Evolutionary conservation across 2,113 vertebrate species (phyloP), one percentile per base, ranked within the genome.

Genomic region (Leptocoma aspasia): DNA sequence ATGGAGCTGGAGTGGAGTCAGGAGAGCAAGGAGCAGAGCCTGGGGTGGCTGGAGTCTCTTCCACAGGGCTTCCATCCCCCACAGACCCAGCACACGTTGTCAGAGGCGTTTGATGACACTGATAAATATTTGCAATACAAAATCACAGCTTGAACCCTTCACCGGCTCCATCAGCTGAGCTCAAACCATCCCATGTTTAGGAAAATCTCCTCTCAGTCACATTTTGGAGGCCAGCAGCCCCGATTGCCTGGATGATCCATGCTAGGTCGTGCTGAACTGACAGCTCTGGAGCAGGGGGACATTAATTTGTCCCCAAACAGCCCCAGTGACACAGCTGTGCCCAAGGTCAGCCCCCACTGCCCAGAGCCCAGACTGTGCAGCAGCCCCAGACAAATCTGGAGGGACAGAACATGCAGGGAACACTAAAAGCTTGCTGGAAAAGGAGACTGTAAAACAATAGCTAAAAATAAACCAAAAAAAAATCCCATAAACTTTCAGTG

Each of bases 111-210:
- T 84, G 65, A 35, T 2, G 24, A 27, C 68, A 59, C 65, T 53
- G 59, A 71, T 49, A 69, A 91, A 92, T 71, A 82, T 94, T 82
- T 94, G 85, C 65, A 72, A 54, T 68, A 31, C 68, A 56, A 56
- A 13, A 49, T 7, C 13, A 68, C 83, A 94, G 63, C 68, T 73
- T 64, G 86, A 82, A 35, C 70, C 70, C 90, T 47, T 50, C 65
- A 28, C 57, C 77, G 20, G 20, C 49, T 93, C 89, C 66, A 49
- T 11, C 44, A 47, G 53, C 65, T 35, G 5, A 57, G 42, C 83
- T 77, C 77, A 76, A 16, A 65, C 37, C 61, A 7, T 7, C 3
- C 33, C 18, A 10, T 2, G 11, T 15, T 47, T 7, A 22, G 13
- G 14, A 54, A 82, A 18, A 30, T 30, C 59, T 28, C 4, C 47